phyloP scores from a whole-genome alignment of 2,113 vertebrate genomes.

The Laterallus jamaicensis region DNA sequence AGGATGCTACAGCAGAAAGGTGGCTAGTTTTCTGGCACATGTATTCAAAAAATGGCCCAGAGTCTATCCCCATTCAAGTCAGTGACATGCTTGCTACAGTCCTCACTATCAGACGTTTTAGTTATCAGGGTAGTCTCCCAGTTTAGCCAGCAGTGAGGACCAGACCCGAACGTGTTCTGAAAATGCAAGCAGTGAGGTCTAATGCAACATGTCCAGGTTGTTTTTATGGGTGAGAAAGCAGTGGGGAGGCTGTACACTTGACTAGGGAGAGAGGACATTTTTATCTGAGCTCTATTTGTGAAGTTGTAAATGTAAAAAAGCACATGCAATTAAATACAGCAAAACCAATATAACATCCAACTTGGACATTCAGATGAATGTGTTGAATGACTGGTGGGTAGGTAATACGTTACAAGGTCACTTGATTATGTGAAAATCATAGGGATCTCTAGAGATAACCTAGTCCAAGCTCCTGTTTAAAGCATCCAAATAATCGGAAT shows the following conservation, averaged over 20 bases:
- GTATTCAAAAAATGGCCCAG: background rate
- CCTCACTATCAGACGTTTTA: background rate
- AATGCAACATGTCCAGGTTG: background rate
- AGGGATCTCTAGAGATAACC: background rate
- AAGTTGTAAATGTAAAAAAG: background rate
- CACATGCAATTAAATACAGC: background rate
- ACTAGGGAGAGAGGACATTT: background rate
- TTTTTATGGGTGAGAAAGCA: background rate
- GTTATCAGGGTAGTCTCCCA: rapidly evolving
- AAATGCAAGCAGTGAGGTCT: background rate
- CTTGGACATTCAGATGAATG: background rate
- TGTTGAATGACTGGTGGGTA: background rate
- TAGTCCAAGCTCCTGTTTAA: background rate
- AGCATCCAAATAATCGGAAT: background rate
- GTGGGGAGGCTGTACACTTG: slow-evolving; percentile 1
- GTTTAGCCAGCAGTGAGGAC: background rate
- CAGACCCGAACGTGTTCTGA: background rate
- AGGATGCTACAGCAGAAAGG: background rate
- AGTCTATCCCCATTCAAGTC: background rate
- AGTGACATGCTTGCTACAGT: background rate
- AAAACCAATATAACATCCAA: background rate
- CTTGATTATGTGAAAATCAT: background rate
- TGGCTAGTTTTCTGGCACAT: background rate
- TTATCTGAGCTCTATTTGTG: background rate
- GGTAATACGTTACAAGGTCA: background rate